Conservation (phyloP, 2,113 vertebrate genomes). For the Tonatia bakeri region DNA sequence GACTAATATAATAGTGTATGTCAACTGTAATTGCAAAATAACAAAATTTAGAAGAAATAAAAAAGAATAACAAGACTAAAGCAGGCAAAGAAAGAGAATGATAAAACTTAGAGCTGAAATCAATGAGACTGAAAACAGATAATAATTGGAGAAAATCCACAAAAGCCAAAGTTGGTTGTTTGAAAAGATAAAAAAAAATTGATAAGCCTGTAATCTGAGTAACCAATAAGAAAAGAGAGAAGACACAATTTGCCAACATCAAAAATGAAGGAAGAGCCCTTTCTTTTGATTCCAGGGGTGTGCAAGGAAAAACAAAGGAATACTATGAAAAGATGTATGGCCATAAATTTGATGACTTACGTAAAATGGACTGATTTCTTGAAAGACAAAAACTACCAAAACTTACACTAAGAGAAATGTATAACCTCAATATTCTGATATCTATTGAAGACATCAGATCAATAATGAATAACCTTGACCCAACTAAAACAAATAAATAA, state of each 20-base stretch:
- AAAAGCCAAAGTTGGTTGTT: neutral
- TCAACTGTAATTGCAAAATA: neutral
- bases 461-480: neutral
- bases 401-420: neutral
- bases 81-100: neutral
- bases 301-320: neutral
- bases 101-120: neutral
- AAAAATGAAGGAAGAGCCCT: neutral
- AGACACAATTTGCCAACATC: neutral
- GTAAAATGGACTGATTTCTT: neutral
- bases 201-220: neutral
- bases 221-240: neutral
- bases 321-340: neutral
- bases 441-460: neutral
- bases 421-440: neutral
- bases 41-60: neutral
- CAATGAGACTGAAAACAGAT: neutral
- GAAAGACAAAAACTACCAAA: neutral
- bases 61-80: neutral
- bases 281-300: neutral
- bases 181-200: neutral
- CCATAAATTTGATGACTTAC: neutral
- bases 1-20: neutral
- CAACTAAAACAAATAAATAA: neutral
- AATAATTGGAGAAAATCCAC: neutral